Base-by-base conservation (phyloP, 2,888 invertebrate genomes). In the Epinotia bilunana region DNA sequence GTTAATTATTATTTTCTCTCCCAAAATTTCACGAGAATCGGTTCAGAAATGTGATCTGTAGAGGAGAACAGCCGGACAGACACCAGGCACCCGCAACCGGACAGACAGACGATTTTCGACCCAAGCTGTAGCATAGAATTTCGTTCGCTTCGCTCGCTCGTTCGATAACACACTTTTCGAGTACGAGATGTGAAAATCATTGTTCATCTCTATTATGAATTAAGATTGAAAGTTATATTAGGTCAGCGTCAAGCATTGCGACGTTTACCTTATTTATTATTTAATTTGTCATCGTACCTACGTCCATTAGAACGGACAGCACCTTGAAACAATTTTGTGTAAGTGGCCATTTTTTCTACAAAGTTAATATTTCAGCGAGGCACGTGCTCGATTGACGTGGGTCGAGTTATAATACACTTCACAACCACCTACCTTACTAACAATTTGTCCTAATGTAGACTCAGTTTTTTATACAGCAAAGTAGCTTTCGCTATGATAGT, bases 331-430 rank as follows among this genome's bases (percentile, higher is more conserved):
- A 69, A 63, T 74, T 74, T 74, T 64, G 57, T 33, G 20, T 33
- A 43, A 70, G 74, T 70, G 69, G 49, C 28, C 16, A 70, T 74
- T 74, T 74, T 63, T 57, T 55, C 62, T 58, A 39, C 69, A 46
- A 70, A 64, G 12, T 63, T 63, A 74, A 67, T 67, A 61, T 61
- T 62, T 69, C 55, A 63, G 55, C 49, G 20, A 20, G 57, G 58
- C 71, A 72, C 55, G 61, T 43, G 20, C 58, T n/a, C 6, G 11
- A n/a, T 46, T 69, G 74, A 74, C 69, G 39, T 46, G 69, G 74
- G 74, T 74, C 33, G n/a, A 33, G 20, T 53, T 12, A 39, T 13
- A 13, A n/a, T 43, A 7, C 23, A 58, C 43, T 43, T n/a, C 69
- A 12, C 16, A 12, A 58, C 43, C n/a, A 23, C 46, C 28, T 28